Evolutionary conservation across 2,888 invertebrate genomes (phyloP), one percentile per base, ranked within the genome.

Genomic region (Caenorhabditis afra): DNA sequence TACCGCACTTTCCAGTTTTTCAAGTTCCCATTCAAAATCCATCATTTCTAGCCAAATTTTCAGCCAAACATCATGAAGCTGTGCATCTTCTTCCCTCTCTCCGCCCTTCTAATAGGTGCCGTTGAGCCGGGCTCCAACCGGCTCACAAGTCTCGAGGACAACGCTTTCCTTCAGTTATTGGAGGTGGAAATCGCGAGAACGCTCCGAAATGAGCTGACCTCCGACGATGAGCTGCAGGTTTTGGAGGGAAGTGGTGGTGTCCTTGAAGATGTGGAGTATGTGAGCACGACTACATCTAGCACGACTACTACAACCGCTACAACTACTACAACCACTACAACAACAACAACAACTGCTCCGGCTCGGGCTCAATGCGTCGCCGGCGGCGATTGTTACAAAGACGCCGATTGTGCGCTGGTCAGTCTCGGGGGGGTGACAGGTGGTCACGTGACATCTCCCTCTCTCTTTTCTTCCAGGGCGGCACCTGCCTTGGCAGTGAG

Each of bases 401-500:
- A 79, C 58, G 55, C 73, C 4, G 64, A 79, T 22, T 79, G 79
- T 53, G 61, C 67, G 18, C 16, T 20, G 52, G 79, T 75, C 29
- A 55, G 61, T 20, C 22, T 39, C n/a, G n/a, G n/a, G 37, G 0
- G 2, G 44, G 18, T 10, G 49, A 45, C 16, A n/a, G n/a, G n/a
- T n/a, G n/a, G n/a, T n/a, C n/a, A n/a, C n/a, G n/a, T n/a, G n/a
- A n/a, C n/a, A n/a, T n/a, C n/a, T n/a, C n/a, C n/a, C n/a, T n/a
- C n/a, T n/a, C n/a, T n/a, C n/a, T n/a, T n/a, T 45, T 39, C 29
- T 64, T 74, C 29, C 65, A 77, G 77, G 77, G 79, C 49, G 77
- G 79, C 49, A 68, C 57, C 59, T 79, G 79, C 20, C 49, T 79
- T 0, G 79, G 79, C 11, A 52, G 53, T 12, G 70, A 79, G 20